Base-by-base conservation (phyloP, 37 sponge, comb jelly and placozoan genomes). In the Agelas oroides region DNA sequence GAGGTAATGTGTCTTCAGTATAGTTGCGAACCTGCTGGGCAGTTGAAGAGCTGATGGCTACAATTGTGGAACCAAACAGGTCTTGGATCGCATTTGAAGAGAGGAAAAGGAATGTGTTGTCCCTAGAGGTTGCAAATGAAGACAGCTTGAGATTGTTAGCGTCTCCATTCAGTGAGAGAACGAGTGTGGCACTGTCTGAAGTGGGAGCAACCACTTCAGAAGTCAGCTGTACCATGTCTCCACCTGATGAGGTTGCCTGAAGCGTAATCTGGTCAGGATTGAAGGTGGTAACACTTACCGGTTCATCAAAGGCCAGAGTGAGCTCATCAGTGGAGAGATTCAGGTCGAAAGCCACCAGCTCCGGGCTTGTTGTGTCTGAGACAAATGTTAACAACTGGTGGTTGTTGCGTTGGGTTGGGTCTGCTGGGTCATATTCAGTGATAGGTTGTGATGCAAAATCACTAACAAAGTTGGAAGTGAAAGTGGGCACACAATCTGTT, bases 401-500 rank as follows among this genome's bases (percentile, higher is more conserved):
- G 32, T 46, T 11, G 34, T 13, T 38, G 27, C 32, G 76, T 24
- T 69, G 37, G 53, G 20, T 53, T 19, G 77, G 38, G 15, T n/a
- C 31, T 18, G 40, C 62, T 23, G 80, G 46, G 70, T 84, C 85
- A 60, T 84, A 91, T 61, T 77, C 79, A 0, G 5, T 38, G 21
- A 83, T 62, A 5, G 70, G 61, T n/a, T 64, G 75, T 13, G 56
- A 31, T n/a, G 62, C 64, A 53, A 84, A 32, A 65, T 89, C 95
- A n/a, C 28, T 68, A 18, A 89, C 77, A 53, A 93, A 89, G 18
- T 57, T 68, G 18, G 33, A 69, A 25, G 70, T 73, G 78, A 79
- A 84, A n/a, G 53, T 75, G 12, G 92, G 89, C 16, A 91, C 85
- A 74, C 97, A 97, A 81, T 94, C 89, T 37, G 85, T 88, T 17